These are phyloP conservation scores for Papilio polyxenes DNA, from an alignment of 1,140 invertebrate species.

Conservation along the genomic window DNA sequence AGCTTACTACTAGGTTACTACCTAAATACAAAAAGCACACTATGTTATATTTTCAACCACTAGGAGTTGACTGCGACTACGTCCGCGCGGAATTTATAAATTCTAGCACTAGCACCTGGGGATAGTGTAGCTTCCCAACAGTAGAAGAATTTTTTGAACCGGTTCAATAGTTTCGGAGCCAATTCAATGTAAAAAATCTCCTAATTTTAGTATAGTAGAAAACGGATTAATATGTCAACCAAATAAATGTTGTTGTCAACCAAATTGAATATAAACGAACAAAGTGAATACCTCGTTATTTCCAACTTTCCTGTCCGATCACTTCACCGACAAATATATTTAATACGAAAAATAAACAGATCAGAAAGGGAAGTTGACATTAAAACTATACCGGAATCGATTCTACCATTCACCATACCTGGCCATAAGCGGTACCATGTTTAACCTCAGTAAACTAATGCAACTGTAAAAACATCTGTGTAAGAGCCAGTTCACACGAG, in stretches of 20 bases:
- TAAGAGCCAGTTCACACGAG: slow-evolving; percentile 33
- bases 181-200: too few relatives aligned
- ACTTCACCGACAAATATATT: slow-evolving; percentile 17
- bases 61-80: too few relatives aligned
- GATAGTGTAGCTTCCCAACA: too few relatives aligned
- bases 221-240: background rate
- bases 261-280: background rate
- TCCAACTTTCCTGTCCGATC: background rate
- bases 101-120: too few relatives aligned
- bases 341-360: slow-evolving; percentile 26
- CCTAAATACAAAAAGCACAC: too few relatives aligned
- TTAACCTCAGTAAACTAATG: slow-evolving; percentile 33
- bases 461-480: slow-evolving; percentile 36
- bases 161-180: too few relatives aligned
- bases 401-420: slow-evolving; percentile 23
- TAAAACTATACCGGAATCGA: slow-evolving; percentile 23
- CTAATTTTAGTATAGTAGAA: too few relatives aligned
- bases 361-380: slow-evolving; percentile 25
- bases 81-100: too few relatives aligned
- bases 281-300: background rate
- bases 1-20: too few relatives aligned
- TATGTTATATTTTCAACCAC: too few relatives aligned
- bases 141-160: too few relatives aligned
- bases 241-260: background rate
- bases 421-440: slow-evolving; percentile 29